Base-by-base conservation (phyloP, 37 sponge, comb jelly and placozoan genomes). In the Aplysina aerophoba region DNA sequence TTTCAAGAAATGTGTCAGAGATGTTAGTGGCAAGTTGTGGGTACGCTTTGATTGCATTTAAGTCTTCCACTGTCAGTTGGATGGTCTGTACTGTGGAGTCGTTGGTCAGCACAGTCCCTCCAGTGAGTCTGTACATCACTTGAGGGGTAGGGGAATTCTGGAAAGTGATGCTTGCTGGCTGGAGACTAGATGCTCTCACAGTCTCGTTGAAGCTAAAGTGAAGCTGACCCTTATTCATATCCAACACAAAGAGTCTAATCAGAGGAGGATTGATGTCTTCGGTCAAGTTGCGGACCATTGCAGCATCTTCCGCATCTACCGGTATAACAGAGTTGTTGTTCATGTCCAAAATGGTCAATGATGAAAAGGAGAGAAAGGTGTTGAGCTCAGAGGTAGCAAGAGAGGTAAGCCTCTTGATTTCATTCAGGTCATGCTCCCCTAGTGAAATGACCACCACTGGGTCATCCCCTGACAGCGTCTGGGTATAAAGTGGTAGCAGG, bases 181-280 rank as follows among this genome's bases (percentile, higher is more conserved):
- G 33, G 17, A 87, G 19, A 39, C 71, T 84, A 8, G 24, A 19
- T 17, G 85, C 73, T 55, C 68, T 67, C 28, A 96, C 89, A 58
- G 94, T 96, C 79, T 96, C 97, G 81, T 90, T 83, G 60, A 96
- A 96, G 31, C 81, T 93, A 17, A 96, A 72, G 15, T 57, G 80
- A 37, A 96, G 62, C 8, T 59, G 67, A 55, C 97, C 94, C 5
- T 36, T 68, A 67, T 96, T 73, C 90, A 96, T 81, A 55, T 96
- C 92, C 4, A 96, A 83, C 50, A 82, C 28, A 73, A 89, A 93
- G 0, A 66, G 54, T 40, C 84, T 20, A 4, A 96, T 68, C 0
- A 68, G 20, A 19, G 97, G 97, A 56, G 87, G 87, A 28, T 54
- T 89, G 1, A 3, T 21, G 81, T 96, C 97, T 22, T 36, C 82